A percentile compares a stretch with the other conserved stretches of the same genome.
Conservation (phyloP, 2,888 invertebrate genomes). For the Dioctria linearis region DNA sequence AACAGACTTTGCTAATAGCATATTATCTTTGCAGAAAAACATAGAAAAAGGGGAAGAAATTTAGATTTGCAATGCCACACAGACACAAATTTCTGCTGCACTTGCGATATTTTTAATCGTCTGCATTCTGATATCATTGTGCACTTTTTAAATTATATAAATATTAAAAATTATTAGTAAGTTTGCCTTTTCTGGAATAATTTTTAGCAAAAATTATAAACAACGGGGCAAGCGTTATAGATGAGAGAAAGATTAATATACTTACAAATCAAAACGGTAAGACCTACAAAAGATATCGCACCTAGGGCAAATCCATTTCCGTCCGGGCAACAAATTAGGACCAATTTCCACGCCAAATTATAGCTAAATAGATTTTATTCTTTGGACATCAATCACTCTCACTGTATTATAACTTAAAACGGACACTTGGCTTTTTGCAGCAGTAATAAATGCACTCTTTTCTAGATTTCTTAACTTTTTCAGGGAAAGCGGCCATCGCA, state of each 20-base stretch:
- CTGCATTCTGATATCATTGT: neutral
- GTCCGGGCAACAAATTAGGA: neutral
- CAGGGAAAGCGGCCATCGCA: conserved; percentile 89
- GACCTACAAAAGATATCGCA: conserved; percentile 3
- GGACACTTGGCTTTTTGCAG: conserved; percentile 67
- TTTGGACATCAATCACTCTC: too few species aligned
- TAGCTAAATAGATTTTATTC: neutral
- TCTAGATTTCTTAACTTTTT: conserved; percentile 70
- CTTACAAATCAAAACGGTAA: conserved; percentile 7
- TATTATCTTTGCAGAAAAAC: neutral
- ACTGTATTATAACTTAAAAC: conserved; percentile 60
- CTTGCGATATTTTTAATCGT: conserved; percentile 43
- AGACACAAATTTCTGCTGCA: conserved; percentile 39
- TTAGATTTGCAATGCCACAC: conserved; percentile 34
- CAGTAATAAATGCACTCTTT: conserved; percentile 61
- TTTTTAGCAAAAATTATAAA: too few species aligned
- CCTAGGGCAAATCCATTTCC: conserved; percentile 27
- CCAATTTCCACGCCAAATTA: neutral
- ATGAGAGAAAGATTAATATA: neutral
- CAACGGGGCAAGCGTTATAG: too few species aligned
- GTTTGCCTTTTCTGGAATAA: too few species aligned
- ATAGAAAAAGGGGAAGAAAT: conserved; percentile 33
- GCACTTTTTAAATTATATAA: conserved; percentile 25
- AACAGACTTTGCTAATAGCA: too few species aligned
- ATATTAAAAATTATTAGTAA: conserved; percentile 2